A percentile compares a stretch with the other conserved stretches of the same genome.
Evolutionary conservation across 2,797 vertebrate genomes (phyloP).

Genomic region (Acridotheres tristis): DNA sequence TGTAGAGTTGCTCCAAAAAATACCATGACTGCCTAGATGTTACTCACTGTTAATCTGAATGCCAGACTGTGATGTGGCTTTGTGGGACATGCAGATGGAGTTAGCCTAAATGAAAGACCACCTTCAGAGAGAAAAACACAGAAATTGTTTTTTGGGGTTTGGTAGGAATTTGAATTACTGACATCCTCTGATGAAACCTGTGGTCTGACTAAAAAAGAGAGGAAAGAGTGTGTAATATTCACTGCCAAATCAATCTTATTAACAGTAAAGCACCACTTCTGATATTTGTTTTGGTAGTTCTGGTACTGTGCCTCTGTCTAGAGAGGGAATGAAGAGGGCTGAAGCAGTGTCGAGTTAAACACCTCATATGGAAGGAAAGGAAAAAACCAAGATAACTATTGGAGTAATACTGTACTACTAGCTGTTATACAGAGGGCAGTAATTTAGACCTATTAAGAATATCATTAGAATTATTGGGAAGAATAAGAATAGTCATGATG

Average conservation of each 20-base stretch:
- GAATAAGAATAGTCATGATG: neutral
- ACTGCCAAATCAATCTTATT: neutral
- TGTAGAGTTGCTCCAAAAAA: accelerated
- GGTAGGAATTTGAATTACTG: neutral
- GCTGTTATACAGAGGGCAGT: neutral
- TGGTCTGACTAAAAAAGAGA: neutral
- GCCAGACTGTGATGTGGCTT: neutral
- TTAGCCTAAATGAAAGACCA: neutral
- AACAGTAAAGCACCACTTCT: neutral
- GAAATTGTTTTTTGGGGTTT: neutral
- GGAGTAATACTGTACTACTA: neutral
- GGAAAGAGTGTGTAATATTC: neutral
- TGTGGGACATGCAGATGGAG: neutral
- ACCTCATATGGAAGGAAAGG: neutral
- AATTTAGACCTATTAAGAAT: neutral
- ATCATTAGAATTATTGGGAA: neutral
- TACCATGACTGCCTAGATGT: neutral
- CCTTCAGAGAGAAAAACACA: neutral
- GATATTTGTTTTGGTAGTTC: neutral
- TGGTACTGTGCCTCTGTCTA: neutral
- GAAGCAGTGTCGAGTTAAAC: neutral
- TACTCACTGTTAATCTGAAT: neutral
- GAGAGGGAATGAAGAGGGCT: neutral
- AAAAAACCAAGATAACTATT: neutral
- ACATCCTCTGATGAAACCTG: neutral